Evolutionary conservation across 2,113 vertebrate species (phyloP), one percentile per base, ranked within the genome.

Genomic region (Anas platyrhynchos): DNA sequence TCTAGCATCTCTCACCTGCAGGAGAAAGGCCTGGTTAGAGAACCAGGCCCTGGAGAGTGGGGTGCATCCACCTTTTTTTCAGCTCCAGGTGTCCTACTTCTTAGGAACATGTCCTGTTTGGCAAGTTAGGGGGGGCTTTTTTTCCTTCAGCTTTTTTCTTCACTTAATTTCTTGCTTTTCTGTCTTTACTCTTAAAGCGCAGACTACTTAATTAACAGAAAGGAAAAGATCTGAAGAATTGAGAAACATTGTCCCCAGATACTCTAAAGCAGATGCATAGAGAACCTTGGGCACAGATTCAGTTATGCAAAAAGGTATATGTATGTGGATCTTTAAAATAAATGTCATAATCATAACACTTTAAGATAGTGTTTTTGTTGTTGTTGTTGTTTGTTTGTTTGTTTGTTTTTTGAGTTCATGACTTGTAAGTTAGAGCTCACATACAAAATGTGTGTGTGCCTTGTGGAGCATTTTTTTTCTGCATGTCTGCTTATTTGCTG

Each of bases 201-300:
- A 83, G 67, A 43, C 67, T 85, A 29, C 43, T 86, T 93, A 94
- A 94, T 93, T 94, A 94, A 86, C 0, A 3, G 80, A 81, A 90
- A 86, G 6, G 7, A 43, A 93, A 93, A 86, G 88, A 92, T 86
- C 86, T 92, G 58, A 94, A 83, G 69, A 92, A 68, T 0, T 86
- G 91, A 92, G 65, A 67, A 89, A 82, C 34, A 16, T 27, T 84
- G 69, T 94, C 94, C 83, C 83, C 61, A 92, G 73, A 63, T 36
- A 84, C 73, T 27, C 32, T 67, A 84, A 88, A 91, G 29, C 62
- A 68, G 27, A 78, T 56, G 43, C 72, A 25, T 13, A 58, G 44
- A 56, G 67, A 80, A 88, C 6, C 29, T 54, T 54, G 48, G 67
- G 38, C 65, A 94, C 41, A 67, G 52, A 81, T 81, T 86, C 86